Evolutionary conservation across 2,888 invertebrate species (phyloP).

Genomic region (Calliopum simillimum): DNA sequence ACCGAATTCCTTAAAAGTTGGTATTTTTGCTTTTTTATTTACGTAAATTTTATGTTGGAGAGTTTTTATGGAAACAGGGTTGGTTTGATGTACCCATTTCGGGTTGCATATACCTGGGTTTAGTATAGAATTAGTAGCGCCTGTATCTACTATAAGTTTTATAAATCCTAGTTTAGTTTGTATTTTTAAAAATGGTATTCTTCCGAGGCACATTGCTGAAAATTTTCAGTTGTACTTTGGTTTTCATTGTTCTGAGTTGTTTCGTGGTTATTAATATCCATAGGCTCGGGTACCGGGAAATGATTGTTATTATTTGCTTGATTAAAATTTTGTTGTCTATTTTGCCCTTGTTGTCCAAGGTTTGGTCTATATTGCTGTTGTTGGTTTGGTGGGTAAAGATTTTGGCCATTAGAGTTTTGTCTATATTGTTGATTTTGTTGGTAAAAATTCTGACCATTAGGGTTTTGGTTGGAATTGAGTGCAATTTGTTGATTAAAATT

Average conservation of each 20-base stretch:
- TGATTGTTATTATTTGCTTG: constrained; percentile 15
- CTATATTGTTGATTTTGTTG: constrained; percentile 14
- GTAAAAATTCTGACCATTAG: too few species aligned
- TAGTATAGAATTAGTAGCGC: constrained; percentile 35
- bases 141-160: constrained; percentile 42
- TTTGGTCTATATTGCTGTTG: constrained; percentile 22
- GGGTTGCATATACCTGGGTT: constrained; percentile 38
- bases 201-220: constrained; percentile 30
- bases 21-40: constrained; percentile 31
- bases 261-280: constrained; percentile 37
- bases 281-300: constrained; percentile 35
- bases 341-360: constrained; percentile 28
- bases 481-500: constrained; percentile 40
- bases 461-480: constrained; percentile 16
- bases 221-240: constrained; percentile 30
- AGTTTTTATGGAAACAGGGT: constrained; percentile 26
- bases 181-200: constrained; percentile 39
- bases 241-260: neutral
- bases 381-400: constrained; percentile 2
- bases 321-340: constrained; percentile 13
- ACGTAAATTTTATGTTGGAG: constrained; percentile 26
- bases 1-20: constrained; percentile 33
- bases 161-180: constrained; percentile 29
- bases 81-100: constrained; percentile 18
- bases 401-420: constrained; percentile 9